These are phyloP conservation scores for Aphaenogaster rudis DNA, from an alignment of 1,140 invertebrate genomes.

Conservation along the genomic window DNA sequence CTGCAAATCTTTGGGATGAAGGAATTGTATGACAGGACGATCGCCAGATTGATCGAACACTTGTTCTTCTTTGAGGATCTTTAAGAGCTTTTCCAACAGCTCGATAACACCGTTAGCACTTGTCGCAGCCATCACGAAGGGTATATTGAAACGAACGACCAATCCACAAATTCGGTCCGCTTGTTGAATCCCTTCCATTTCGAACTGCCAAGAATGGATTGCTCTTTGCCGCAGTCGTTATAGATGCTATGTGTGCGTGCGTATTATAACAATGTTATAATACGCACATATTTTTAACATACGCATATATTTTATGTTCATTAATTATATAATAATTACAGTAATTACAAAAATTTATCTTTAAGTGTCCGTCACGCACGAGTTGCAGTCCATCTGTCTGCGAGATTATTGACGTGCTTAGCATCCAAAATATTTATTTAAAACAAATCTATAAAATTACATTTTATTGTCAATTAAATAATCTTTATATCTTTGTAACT, in stretches of 20 bases:
- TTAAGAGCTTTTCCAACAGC: constrained; percentile 76
- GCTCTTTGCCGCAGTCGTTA: not conserved
- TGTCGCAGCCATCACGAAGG: constrained; percentile 14
- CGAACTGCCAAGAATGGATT: not conserved
- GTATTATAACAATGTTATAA: not conserved
- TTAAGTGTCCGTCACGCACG: too few relatives aligned
- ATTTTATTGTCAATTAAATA: too few relatives aligned
- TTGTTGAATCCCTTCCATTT: constrained; percentile 14
- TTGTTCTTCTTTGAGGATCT: constrained; percentile 79
- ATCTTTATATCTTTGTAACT: too few relatives aligned
- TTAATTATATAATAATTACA: too few relatives aligned
- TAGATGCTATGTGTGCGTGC: not conserved
- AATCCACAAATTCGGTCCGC: not conserved
- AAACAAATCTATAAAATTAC: too few relatives aligned
- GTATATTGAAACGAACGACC: not conserved
- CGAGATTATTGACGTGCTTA: too few relatives aligned
- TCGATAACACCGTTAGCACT: not conserved
- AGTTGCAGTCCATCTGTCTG: not conserved
- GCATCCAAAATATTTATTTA: too few relatives aligned
- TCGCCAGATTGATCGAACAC: constrained; percentile 76
- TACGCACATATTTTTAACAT: too few relatives aligned
- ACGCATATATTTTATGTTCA: too few relatives aligned
- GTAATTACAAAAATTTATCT: too few relatives aligned
- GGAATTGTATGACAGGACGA: constrained; percentile 82
- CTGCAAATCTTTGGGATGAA: constrained; percentile 83